These are phyloP conservation scores for Coptodon bakossiorum DNA, from an alignment of 2,113 vertebrate species.

Conservation along the genomic window DNA sequence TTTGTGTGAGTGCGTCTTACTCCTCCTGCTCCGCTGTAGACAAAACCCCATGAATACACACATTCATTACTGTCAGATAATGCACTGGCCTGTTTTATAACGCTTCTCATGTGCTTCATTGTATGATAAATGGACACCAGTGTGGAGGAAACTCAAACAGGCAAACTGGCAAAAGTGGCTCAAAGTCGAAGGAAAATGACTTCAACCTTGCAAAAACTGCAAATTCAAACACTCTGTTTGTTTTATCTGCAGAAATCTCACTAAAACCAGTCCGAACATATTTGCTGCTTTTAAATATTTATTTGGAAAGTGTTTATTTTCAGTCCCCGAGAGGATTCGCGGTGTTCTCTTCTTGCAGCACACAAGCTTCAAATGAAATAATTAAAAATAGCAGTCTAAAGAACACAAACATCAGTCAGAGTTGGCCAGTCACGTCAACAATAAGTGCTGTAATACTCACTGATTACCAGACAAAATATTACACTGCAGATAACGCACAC, in stretches of 20 bases:
- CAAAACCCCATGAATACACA: conserved; percentile 41
- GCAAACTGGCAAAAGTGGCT: neutral
- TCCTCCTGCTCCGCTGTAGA: conserved; percentile 15
- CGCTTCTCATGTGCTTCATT: neutral
- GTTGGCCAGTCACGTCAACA: conserved; percentile 11
- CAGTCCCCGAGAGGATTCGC: neutral
- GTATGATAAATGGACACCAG: neutral
- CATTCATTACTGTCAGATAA: conserved; percentile 37
- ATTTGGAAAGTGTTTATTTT: neutral
- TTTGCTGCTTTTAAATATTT: neutral
- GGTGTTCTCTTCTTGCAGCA: neutral
- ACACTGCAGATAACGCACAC: conserved; percentile 42
- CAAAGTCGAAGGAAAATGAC: neutral
- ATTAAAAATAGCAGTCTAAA: conserved; percentile 27
- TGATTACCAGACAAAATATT: conserved; percentile 57
- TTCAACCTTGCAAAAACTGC: neutral
- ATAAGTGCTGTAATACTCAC: conserved; percentile 21
- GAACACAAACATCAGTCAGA: conserved; percentile 37
- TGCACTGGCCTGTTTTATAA: conserved; percentile 17
- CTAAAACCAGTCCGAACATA: neutral
- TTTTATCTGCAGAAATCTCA: neutral
- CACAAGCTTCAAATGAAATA: neutral
- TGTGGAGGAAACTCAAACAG: neutral
- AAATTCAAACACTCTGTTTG: neutral
- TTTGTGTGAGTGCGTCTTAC: conserved; percentile 2